These are phyloP conservation scores for Galemys pyrenaicus DNA, from an alignment of 2,113 vertebrate genomes.

Conservation along the genomic window DNA sequence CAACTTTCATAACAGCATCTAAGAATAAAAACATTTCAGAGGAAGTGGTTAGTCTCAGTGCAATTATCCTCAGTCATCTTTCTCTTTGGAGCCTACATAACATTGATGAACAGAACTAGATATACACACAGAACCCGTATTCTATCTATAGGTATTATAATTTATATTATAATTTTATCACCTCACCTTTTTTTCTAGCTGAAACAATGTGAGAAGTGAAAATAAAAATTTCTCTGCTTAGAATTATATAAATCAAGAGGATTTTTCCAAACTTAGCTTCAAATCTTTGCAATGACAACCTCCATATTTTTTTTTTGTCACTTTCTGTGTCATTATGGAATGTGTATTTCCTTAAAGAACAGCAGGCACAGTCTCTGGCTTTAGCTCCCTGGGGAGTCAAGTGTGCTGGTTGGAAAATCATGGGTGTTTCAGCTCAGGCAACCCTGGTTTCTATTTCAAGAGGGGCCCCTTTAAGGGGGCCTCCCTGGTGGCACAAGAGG, in stretches of 20 bases:
- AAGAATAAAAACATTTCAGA: slow-evolving; percentile 51
- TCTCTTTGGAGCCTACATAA: not conserved
- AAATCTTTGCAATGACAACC: not conserved
- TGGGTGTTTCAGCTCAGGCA: not conserved
- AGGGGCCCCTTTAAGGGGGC: no score
- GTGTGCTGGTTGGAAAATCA: not conserved
- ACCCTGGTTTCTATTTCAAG: not conserved
- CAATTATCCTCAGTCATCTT: not conserved
- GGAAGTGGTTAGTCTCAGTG: not conserved
- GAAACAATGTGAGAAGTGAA: not conserved
- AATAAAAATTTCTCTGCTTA: not conserved
- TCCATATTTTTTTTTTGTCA: not conserved
- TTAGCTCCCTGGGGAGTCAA: not conserved
- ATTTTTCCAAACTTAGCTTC: slow-evolving; percentile 37
- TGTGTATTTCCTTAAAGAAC: not conserved
- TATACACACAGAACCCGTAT: not conserved
- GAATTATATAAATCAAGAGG: not conserved
- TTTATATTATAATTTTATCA: not conserved
- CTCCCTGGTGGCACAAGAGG: no score
- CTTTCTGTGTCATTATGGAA: not conserved
- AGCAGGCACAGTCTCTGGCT: not conserved
- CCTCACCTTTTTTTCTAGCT: not conserved
- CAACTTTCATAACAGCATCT: slow-evolving; percentile 63
- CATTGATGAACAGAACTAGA: not conserved
- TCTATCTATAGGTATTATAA: not conserved